phyloP scores from a whole-genome alignment of 2,888 invertebrate species.

The Chrysopilus asiliformis region DNA sequence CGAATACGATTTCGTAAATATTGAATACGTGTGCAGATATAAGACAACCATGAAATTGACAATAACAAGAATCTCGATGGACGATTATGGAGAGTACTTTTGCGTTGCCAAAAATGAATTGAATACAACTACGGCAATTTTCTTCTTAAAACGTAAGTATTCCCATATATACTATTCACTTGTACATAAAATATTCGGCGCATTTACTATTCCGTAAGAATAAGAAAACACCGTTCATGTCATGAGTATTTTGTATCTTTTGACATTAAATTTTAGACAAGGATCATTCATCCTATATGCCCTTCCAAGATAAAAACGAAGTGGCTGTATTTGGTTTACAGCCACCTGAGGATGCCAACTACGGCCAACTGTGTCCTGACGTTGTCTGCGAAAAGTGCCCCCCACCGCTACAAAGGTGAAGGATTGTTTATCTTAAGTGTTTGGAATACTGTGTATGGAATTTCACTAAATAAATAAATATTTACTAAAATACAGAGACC shows the following conservation, averaged over 20 bases:
- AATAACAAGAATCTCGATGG: constrained; percentile 50
- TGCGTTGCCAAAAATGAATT: constrained; percentile 77
- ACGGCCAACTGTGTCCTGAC: constrained; percentile 49
- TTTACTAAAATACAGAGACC: constrained; percentile 37
- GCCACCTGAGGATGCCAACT: constrained; percentile 45
- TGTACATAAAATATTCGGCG: no score
- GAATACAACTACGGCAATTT: constrained; percentile 61
- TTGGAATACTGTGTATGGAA: no score
- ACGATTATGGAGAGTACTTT: constrained; percentile 64
- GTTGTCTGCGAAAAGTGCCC: no score
- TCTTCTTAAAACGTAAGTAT: constrained; percentile 49
- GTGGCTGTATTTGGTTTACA: constrained; percentile 43
- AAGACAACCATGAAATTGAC: constrained; percentile 67
- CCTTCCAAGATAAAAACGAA: constrained; percentile 33
- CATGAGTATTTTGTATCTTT: no score
- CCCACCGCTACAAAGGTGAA: constrained; percentile 28
- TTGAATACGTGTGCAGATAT: no score
- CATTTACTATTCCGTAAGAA: no score
- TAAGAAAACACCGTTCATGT: no score
- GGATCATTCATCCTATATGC: constrained; percentile 41
- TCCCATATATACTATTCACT: no score
- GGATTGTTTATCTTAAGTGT: constrained; percentile 1
- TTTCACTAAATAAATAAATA: no score
- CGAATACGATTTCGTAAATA: no score
- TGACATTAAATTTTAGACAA: no score